phyloP scores from a whole-genome alignment of 2,113 vertebrate genomes.

The Saiga tatarica region DNA sequence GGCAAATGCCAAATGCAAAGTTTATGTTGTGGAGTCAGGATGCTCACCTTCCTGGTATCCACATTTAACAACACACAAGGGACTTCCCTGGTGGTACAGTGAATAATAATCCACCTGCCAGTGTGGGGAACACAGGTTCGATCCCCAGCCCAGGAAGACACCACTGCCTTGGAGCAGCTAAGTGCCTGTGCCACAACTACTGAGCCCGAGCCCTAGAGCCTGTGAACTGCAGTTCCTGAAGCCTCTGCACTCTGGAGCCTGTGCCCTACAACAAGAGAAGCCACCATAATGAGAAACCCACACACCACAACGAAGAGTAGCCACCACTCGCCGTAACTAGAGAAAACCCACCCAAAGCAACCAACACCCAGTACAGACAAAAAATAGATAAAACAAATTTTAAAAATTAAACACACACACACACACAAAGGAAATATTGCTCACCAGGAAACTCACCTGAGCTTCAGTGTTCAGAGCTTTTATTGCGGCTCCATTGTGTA shows the following conservation, averaged over 20 bases:
- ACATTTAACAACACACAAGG: neutral
- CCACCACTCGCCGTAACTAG: neutral
- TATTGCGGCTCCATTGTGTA: neutral
- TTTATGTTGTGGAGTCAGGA: neutral
- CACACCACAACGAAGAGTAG: neutral
- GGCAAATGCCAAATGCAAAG: neutral
- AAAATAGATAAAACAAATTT: neutral
- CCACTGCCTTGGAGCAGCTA: neutral
- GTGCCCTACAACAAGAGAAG: neutral
- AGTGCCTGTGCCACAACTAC: neutral
- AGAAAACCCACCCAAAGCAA: neutral
- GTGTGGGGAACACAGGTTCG: neutral
- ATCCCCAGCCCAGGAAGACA: neutral
- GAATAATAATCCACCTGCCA: neutral
- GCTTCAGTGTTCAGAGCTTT: neutral
- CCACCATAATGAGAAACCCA: neutral
- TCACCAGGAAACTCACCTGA: neutral
- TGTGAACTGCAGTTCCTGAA: neutral
- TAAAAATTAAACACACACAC: neutral
- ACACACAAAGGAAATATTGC: rapidly evolving
- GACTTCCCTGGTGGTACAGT: neutral
- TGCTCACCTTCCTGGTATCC: neutral
- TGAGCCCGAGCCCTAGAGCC: neutral
- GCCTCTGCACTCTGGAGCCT: neutral
- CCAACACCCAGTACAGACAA: neutral